These are phyloP conservation scores for Anisognathus igniventris DNA, from an alignment of 2,797 vertebrate genomes.

Conservation along the genomic window DNA sequence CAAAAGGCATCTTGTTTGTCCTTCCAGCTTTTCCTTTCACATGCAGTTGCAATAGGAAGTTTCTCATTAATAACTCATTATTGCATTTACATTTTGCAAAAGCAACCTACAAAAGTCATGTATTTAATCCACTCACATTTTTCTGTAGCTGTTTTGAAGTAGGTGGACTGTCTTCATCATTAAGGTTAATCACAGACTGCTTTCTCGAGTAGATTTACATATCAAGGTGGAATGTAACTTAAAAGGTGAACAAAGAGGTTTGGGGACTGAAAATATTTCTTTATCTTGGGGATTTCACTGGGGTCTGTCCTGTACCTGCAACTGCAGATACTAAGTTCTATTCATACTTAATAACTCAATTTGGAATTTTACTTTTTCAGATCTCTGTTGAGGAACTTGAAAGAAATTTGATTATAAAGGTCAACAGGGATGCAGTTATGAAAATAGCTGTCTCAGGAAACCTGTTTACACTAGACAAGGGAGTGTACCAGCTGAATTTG, in stretches of 20 bases:
- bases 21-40: not conserved
- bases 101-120: not conserved
- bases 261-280: not conserved
- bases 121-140: not conserved
- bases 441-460: constrained; percentile 92
- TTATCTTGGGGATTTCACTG: not conserved
- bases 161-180: not conserved
- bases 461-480: constrained; percentile 86
- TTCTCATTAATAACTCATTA: not conserved
- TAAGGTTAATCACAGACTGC: not conserved
- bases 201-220: not conserved
- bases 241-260: not conserved
- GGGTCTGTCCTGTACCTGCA: not conserved
- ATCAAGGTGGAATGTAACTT: not conserved
- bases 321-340: not conserved
- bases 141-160: not conserved
- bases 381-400: constrained; percentile 94
- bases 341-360: not conserved
- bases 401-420: constrained; percentile 89
- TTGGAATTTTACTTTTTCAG: constrained; percentile 64
- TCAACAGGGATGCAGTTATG: constrained; percentile 95
- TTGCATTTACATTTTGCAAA: not conserved
- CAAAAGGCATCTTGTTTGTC: not conserved
- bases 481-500: constrained; percentile 92
- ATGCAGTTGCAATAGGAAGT: not conserved